These are phyloP conservation scores for Dendrolimus kikuchii DNA, from an alignment of 1,140 invertebrate genomes.

Conservation along the genomic window DNA sequence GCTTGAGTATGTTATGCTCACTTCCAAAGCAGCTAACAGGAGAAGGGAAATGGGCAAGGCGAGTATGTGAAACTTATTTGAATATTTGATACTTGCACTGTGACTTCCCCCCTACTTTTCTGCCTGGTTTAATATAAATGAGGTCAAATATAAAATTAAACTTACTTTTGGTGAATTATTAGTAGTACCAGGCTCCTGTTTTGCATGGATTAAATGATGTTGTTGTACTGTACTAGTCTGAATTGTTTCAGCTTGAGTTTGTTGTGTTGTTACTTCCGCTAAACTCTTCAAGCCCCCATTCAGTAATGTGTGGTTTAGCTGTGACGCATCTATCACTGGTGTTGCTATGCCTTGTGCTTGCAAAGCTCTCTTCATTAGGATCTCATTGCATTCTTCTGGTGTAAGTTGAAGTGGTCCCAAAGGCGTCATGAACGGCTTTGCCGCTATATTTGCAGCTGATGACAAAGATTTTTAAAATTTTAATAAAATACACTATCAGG, in stretches of 20 bases:
- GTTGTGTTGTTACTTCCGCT: slow-evolving; percentile 63
- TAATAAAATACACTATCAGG: no score
- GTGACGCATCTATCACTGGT: slow-evolving; percentile 64
- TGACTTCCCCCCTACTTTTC: no score
- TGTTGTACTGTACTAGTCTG: slow-evolving; percentile 55
- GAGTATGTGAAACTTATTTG: no score
- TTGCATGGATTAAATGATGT: slow-evolving; percentile 72
- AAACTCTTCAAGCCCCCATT: slow-evolving; percentile 66
- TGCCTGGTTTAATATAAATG: not conserved
- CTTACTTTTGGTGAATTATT: slow-evolving; percentile 73
- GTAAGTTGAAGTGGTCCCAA: slow-evolving; percentile 81
- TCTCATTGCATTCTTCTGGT: slow-evolving; percentile 84
- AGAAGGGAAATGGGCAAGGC: no score
- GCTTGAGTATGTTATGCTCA: no score
- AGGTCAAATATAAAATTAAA: slow-evolving; percentile 6
- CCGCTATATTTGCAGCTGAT: slow-evolving; percentile 48
- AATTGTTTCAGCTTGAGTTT: slow-evolving; percentile 70
- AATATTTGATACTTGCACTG: no score
- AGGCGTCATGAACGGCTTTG: slow-evolving; percentile 75
- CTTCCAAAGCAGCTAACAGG: no score
- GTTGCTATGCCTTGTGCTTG: slow-evolving; percentile 67
- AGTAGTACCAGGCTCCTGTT: slow-evolving; percentile 74
- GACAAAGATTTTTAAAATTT: slow-evolving; percentile 7
- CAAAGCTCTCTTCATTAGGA: slow-evolving; percentile 78
- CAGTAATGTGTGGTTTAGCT: slow-evolving; percentile 60